Base-by-base conservation (phyloP, 1,140 invertebrate species). In the Nixonia krombeini region DNA sequence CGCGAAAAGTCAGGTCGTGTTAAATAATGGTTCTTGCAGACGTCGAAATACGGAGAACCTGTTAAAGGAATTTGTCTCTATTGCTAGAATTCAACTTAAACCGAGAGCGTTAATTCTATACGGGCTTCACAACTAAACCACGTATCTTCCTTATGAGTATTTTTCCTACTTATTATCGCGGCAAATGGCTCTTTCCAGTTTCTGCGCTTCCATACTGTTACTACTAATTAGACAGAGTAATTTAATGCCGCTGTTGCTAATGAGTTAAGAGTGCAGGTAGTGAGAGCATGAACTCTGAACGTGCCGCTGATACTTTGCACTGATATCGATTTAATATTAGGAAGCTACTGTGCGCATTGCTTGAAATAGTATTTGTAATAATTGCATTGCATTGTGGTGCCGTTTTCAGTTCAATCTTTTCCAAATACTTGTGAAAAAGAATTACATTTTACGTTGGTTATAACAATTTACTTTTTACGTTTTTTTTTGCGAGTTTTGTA, bases 311-410 rank as follows among this genome's bases (percentile, higher is more conserved):
- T 77, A 77, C 72, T 70, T 65, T 49, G 37, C 38, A 41, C 50
- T 66, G 70, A 72, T 76, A 77, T 79, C 72, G 69, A 74, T 72
- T 76, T 62, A 66, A 75, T 77, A 73, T 66, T 63, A 49, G 40
- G 45, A 57, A 63, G 63, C 63, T 64, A 41, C 41, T 50, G 7
- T 23, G 12, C 41, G 26, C 15, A 38, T 8, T 7, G 31, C 53
- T 46, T 57, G 37, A 44, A 63, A 65, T 69, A 51, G 51, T 57
- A 31, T n/a, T 31, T 51, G 13, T 26, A 15, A 51, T 59, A 62
- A 49, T 51, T 31, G 2, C 9, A 2, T 31, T 3, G 4, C 3
- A 31, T 31, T 5, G 9, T 26, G 4, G 25, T 9, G 4, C 25
- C 4, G 4, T 26, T 9, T 26, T 26, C 25, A 26, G n/a, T n/a